Conservation (phyloP, 2,797 vertebrate genomes). For the Vireo griseus region DNA sequence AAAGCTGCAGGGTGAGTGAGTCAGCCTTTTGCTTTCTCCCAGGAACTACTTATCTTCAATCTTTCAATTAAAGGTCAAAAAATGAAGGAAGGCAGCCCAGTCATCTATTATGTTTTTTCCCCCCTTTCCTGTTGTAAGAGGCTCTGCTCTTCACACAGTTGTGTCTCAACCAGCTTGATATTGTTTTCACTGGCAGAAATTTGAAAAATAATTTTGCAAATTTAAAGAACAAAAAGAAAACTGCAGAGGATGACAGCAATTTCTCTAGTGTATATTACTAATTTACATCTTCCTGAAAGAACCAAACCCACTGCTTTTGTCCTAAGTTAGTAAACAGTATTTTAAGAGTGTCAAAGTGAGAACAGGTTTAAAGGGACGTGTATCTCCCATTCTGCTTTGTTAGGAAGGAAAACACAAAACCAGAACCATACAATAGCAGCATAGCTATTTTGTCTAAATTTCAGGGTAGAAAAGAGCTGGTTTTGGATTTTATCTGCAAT, state of each 20-base stretch:
- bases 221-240: slow-evolving; percentile 24
- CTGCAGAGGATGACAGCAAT: not conserved
- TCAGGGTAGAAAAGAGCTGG: not conserved
- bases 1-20: slow-evolving; percentile 73
- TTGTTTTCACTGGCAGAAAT: slow-evolving; percentile 39
- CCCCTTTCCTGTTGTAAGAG: slow-evolving; percentile 2
- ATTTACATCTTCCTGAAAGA: not conserved
- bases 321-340: not conserved
- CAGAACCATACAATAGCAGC: not conserved
- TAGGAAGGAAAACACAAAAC: not conserved
- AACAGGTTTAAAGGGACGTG: not conserved
- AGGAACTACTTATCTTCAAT: slow-evolving; percentile 78
- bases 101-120: slow-evolving; percentile 41
- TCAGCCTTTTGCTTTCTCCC: slow-evolving; percentile 74
- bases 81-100: slow-evolving; percentile 62
- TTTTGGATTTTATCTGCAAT: not conserved
- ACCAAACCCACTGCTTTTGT: not conserved
- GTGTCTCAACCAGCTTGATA: slow-evolving; percentile 20
- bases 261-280: not conserved
- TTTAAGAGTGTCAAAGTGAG: not conserved
- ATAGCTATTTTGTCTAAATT: not conserved
- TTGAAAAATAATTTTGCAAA: slow-evolving; percentile 28
- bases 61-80: slow-evolving; percentile 82
- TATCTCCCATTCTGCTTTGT: not conserved
- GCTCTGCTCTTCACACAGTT: slow-evolving; percentile 36